Evolutionary conservation across 2,888 invertebrate species (phyloP).

Genomic region (Rotaria sp.): DNA sequence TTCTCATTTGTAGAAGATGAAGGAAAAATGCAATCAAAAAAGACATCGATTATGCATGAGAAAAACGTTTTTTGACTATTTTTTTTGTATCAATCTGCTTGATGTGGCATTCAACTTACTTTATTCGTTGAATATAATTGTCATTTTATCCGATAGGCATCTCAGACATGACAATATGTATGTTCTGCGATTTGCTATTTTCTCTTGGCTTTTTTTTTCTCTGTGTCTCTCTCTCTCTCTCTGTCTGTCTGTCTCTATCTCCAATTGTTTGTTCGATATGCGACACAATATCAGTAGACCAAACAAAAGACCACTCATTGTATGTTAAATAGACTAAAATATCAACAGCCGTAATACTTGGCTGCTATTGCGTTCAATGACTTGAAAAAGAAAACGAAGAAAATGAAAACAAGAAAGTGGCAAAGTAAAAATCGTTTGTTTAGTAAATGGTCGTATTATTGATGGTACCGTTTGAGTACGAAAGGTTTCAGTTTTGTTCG

Average conservation of each 20-base stretch:
- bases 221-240: background rate
- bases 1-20: background rate
- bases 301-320: background rate
- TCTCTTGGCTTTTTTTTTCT: background rate
- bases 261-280: background rate
- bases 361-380: background rate
- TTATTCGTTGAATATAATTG: background rate
- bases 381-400: background rate
- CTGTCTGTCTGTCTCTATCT: background rate
- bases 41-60: conserved; percentile 15
- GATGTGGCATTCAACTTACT: background rate
- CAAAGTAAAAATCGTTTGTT: background rate
- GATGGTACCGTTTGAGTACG: background rate
- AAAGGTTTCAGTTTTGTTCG: background rate
- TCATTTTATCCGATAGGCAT: background rate
- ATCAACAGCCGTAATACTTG: too few relatives aligned
- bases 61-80: background rate
- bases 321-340: too few relatives aligned
- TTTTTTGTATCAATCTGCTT: background rate
- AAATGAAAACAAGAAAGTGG: too few relatives aligned
- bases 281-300: background rate
- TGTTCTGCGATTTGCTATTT: background rate
- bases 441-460: background rate
- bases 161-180: background rate
- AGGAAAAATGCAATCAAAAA: background rate